Conservation (phyloP, 2,888 invertebrate species). For the Scaptomyza caliginosa region DNA sequence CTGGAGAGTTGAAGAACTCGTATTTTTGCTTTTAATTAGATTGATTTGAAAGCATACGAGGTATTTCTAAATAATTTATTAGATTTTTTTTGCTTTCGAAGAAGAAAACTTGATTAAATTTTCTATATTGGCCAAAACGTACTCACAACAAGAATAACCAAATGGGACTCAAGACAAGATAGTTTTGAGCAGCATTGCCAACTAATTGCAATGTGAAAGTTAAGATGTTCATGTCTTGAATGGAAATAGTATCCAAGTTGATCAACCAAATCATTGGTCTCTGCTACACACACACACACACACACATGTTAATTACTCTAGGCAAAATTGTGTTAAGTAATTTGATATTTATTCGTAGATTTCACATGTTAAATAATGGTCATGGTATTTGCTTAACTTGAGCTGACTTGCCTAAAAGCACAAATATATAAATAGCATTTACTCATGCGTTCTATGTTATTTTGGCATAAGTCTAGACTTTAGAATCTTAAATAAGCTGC, state of each 20-base stretch:
- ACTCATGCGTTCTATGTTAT: slow-evolving; percentile 6
- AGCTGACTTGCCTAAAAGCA: not conserved
- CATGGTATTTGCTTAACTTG: not conserved
- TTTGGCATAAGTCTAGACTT: slow-evolving; percentile 20
- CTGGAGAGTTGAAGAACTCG: not conserved
- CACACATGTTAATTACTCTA: not conserved
- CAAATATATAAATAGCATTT: not conserved
- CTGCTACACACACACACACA: not conserved
- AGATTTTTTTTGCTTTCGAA: too few species aligned
- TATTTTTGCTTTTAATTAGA: not conserved
- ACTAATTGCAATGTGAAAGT: not conserved
- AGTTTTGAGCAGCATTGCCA: not conserved
- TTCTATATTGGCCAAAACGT: too few species aligned
- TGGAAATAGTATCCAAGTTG: not conserved
- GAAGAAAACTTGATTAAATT: not conserved
- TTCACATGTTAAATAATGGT: not conserved
- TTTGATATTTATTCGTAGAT: not conserved
- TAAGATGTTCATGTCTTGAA: not conserved
- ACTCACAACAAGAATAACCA: too few species aligned
- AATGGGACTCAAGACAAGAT: too few species aligned
- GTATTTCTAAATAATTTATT: not conserved
- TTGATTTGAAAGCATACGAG: not conserved
- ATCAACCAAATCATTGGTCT: not conserved
- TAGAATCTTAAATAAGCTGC: not conserved
- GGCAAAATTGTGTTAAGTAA: not conserved